Evolutionary conservation across 2,888 invertebrate genomes (phyloP), one percentile per base, ranked within the genome.

Genomic region (Matsumyia berberina): DNA sequence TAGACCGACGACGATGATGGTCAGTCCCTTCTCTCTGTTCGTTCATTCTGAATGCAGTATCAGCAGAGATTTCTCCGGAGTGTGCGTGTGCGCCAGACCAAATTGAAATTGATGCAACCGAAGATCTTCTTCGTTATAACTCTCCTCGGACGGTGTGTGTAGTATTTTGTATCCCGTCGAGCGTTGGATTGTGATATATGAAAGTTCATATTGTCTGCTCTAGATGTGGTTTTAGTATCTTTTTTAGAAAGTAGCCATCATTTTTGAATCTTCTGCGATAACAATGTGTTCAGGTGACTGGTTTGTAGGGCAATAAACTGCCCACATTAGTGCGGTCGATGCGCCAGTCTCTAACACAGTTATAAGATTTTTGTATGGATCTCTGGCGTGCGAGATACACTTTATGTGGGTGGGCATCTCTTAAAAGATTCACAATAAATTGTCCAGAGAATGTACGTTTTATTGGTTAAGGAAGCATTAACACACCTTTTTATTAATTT

Each of bases 131-230:
- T 49, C 76, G n/a, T n/a, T n/a, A n/a, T n/a, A n/a, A n/a, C 44
- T 37, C 15, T 60, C 42, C 70, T 55, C 33, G 15, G 49, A 29
- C 49, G 12, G 7, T 15, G 53, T 6, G 12, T 9, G 31, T 33
- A n/a, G 15, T 15, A 7, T 35, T n/a, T 17, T 42, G 60, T 51
- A 58, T 58, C 77, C 77, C 70, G 77, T 53, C 35, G 57, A 49
- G 81, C 64, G 70, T 70, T 15, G 35, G 70, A 76, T 70, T 62
- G 82, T 83, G 78, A 72, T 78, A 60, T 83, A 83, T 83, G 82
- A 83, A 83, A 83, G 82, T 81, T 76, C 76, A 77, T 62, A 60
- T 42, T 67, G 53, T 67, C 78, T 78, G 82, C 78, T 78, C 82
- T 49, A 74, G 72, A 83, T 73, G 55, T 35, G 29, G 42, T 24